These are phyloP conservation scores for Choloepus hoffmanni DNA, from an alignment of 2,113 vertebrate species.

Conservation along the genomic window DNA sequence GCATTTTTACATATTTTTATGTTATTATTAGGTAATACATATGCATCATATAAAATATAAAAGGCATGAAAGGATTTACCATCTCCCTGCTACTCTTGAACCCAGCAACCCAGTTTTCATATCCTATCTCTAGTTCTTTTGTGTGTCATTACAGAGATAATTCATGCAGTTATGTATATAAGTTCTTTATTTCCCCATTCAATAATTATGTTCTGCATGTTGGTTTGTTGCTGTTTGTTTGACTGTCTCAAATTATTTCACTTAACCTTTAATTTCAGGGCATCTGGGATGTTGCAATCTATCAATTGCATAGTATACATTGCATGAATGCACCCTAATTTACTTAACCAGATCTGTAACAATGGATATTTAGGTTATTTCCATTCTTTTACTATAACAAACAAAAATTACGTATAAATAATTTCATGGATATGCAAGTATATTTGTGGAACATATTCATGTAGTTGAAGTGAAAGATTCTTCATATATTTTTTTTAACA, in stretches of 20 bases:
- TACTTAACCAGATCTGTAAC: background rate
- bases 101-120: background rate
- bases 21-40: background rate
- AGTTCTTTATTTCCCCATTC: background rate
- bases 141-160: background rate
- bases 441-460: background rate
- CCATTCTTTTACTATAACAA: background rate
- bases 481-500: background rate
- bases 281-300: background rate
- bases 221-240: background rate
- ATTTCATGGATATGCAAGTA: background rate
- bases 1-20: background rate
- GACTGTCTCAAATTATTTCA: background rate
- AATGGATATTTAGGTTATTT: background rate
- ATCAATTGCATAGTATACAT: background rate
- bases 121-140: background rate
- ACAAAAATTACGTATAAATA: slow-evolving; percentile 26
- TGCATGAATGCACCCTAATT: background rate
- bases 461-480: background rate
- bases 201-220: background rate
- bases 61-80: background rate
- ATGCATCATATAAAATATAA: background rate
- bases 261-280: background rate
- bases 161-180: background rate
- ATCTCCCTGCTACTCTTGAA: background rate